Evolutionary conservation across 2,888 invertebrate species (phyloP), one percentile per base, ranked within the genome.

Genomic region (Leucozona laternaria): DNA sequence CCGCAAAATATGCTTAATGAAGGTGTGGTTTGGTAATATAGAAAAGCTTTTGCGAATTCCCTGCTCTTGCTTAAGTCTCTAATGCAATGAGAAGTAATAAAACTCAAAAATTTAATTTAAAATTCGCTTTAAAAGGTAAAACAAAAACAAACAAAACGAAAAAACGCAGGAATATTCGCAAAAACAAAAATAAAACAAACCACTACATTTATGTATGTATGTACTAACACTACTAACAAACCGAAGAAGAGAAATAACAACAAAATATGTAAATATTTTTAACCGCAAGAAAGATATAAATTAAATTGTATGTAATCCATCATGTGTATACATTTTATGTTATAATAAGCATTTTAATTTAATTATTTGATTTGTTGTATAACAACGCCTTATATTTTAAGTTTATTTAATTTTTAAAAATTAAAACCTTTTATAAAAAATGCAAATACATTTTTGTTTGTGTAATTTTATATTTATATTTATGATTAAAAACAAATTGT

Each of bases 1-100:
- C 95, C 95, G 89, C 95, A 95, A 92, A 95, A 95, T 93, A 94
- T 95, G 93, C 94, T 95, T 91, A 96, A 95, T 92, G 96, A 96
- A 92, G 95, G 95, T 75, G 94, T 96, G 91, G 96, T 95, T 93
- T 96, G 96, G 96, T 96, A 95, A 93, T 93, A 92, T 91, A 91
- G 91, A 89, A 91, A 91, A 92, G 91, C 92, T 90, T 90, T 92
- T 91, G 92, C 91, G 90, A 91, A 90, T 89, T 91, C 91, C 88
- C 90, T 92, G 90, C 90, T 91, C 88, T 89, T 91, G 71, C 89
- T 91, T 77, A 91, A 91, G 88, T 91, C 90, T 53, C 88, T 90
- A 37, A 89, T 89, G 82, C 75, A 87, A 83, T 87, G 87, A 87
- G 60, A 40, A 34, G 13, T 13, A 31, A 45, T 28, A 45, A 2